A percentile compares a stretch with the other conserved stretches of the same genome.
These are phyloP conservation scores for Gadopsis bispinosus DNA, from an alignment of 2,797 vertebrate genomes.

Conservation along the genomic window DNA sequence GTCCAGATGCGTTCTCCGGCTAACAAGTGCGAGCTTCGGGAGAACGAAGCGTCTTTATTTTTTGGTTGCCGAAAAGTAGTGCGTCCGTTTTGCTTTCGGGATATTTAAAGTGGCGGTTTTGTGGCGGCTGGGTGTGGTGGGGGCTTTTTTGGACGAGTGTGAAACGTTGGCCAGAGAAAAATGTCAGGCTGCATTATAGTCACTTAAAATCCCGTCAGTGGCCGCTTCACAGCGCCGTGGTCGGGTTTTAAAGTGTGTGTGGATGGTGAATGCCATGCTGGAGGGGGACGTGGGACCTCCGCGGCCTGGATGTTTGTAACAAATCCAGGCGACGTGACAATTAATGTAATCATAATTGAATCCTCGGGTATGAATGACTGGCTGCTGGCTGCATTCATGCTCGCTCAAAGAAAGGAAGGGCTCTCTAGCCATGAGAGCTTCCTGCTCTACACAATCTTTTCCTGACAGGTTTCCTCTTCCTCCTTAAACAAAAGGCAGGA, in stretches of 20 bases:
- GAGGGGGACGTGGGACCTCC: conserved; percentile 24
- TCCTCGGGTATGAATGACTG: conserved; percentile 83
- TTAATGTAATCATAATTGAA: conserved; percentile 64
- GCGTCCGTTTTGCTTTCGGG: conserved; percentile 65
- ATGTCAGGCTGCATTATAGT: conserved; percentile 71
- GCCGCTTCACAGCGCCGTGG: conserved; percentile 30
- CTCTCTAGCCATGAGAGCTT: conserved; percentile 94
- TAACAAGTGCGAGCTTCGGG: conserved; percentile 60
- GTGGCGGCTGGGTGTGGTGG: conserved; percentile 85
- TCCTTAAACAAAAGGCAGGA: conserved; percentile 93
- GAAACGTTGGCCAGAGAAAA: conserved; percentile 74
- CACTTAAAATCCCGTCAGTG: conserved; percentile 71
- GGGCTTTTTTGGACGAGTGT: conserved; percentile 75
- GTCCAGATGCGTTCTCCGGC: conserved; percentile 56
- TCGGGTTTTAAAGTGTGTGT: conserved; percentile 43
- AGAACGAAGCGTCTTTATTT: conserved; percentile 57
- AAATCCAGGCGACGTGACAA: conserved; percentile 50
- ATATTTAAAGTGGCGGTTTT: conserved; percentile 74
- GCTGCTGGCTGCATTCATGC: conserved; percentile 89
- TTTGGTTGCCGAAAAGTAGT: conserved; percentile 48
- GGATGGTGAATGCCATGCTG: conserved; percentile 18
- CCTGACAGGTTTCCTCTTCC: conserved; percentile 98
- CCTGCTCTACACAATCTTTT: conserved; percentile 96
- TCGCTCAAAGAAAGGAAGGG: conserved; percentile 85
- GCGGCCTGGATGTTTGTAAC: conserved; percentile 40